Percentiles rank a stretch among this genome's conserved stretches.
These are phyloP conservation scores for Pogona vitticeps DNA, from an alignment of 2,113 vertebrate genomes.

Conservation along the genomic window DNA sequence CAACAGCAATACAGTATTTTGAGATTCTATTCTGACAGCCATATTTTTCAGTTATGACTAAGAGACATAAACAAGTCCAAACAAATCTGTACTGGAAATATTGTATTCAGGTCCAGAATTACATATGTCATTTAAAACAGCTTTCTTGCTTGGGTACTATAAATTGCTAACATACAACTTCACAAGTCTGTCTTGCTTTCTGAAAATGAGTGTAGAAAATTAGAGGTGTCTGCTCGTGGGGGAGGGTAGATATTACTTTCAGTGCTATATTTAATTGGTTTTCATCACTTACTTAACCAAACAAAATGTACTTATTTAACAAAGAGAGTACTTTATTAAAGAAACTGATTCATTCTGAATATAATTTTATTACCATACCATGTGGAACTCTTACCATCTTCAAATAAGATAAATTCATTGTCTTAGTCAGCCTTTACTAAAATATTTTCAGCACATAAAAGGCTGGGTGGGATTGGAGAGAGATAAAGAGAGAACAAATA, in stretches of 20 bases:
- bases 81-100: neutral
- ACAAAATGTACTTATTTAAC: neutral
- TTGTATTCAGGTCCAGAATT: neutral
- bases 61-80: slow-evolving; percentile 5
- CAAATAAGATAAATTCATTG: slow-evolving; percentile 23
- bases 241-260: slow-evolving; percentile 20
- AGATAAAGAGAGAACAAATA: neutral
- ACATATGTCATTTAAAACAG: neutral
- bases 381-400: neutral
- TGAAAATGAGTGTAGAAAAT: slow-evolving; percentile 3
- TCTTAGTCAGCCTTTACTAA: slow-evolving; percentile 36
- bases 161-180: slow-evolving; percentile 8
- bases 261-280: neutral
- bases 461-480: no score
- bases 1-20: neutral
- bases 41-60: slow-evolving; percentile 61
- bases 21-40: neutral
- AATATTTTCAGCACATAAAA: neutral
- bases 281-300: slow-evolving; percentile 7
- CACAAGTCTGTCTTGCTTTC: slow-evolving; percentile 23
- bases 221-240: neutral
- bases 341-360: slow-evolving; percentile 21
- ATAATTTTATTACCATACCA: neutral
- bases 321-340: slow-evolving; percentile 14
- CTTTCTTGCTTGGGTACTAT: slow-evolving; percentile 9